Evolutionary conservation across 2,888 invertebrate genomes (phyloP), one percentile per base, ranked within the genome.

Genomic region (Rapana venosa): DNA sequence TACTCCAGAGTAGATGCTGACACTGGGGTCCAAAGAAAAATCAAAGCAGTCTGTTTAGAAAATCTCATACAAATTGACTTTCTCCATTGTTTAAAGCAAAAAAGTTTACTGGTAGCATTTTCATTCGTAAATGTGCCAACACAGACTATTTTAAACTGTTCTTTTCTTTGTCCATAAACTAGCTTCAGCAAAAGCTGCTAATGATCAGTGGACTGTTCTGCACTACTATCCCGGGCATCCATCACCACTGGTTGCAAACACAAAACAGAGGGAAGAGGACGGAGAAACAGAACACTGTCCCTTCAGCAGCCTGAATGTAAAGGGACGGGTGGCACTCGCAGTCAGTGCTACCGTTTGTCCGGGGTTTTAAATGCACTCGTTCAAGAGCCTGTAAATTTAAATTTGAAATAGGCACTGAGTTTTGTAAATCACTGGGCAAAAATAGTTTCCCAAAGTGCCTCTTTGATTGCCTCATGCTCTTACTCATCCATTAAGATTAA

Each of bases 211-310:
- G 58, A 88, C 81, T 88, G 88, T n/a, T 88, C 88, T 22, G 58
- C 36, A 8, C 32, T 20, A 61, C 61, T 88, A 88, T 58, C 22
- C 32, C 35, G 83, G n/a, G 32, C 32, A 83, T 88, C n/a, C 77
- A 83, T n/a, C 88, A 88, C 8, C 88, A 88, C 83, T 88, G 83
- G 81, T 22, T 88, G 88, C 83, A 88, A 88, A n/a, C 61, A 56
- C 8, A 36, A 56, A 66, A 30, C 81, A n/a, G 88, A 88, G 88
- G 32, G 58, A 88, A 17, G 81, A 79, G 88, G 83, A 26, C 79
- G 77, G 61, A 83, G 88, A 88, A 81, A 61, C 58, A 85, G 58
- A 61, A 20, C 58, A 85, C 58, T 85, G 85, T 26, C 85, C 85
- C 32, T 85, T 85, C 85, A 85, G 85, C 30, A 85, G 85, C 32